Base-by-base conservation (phyloP, 2,888 invertebrate species). In the Rotaria macrura region DNA sequence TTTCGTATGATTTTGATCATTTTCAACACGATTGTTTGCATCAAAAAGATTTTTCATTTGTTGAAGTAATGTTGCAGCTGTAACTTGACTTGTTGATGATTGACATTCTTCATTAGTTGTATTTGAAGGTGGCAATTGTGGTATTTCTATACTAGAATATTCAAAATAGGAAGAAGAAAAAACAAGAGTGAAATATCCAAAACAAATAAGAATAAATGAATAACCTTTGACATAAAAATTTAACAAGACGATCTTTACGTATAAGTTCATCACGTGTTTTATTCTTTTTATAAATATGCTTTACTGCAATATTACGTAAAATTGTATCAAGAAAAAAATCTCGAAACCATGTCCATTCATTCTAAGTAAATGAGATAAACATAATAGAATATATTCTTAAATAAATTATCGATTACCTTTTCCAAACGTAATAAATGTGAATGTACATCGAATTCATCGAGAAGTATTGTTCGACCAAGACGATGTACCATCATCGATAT, bases 361-460 rank as follows among this genome's bases (percentile, higher is more conserved):
- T 40, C 79, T 79, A 79, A 43, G 43, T 17, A 25, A 79, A 79
- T n/a, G n/a, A n/a, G n/a, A n/a, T n/a, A n/a, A n/a, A n/a, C n/a
- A n/a, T n/a, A n/a, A n/a, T n/a, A n/a, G n/a, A n/a, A n/a, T n/a
- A n/a, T n/a, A n/a, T n/a, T n/a, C n/a, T n/a, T n/a, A n/a, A n/a
- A n/a, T n/a, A n/a, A n/a, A n/a, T n/a, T n/a, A n/a, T n/a, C n/a
- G n/a, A n/a, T 12, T 79, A 79, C 79, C 9, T 79, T 79, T 79
- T 79, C 79, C 25, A 79, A n/a, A 43, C 79, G 40, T 79, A 79
- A 79, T n/a, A 79, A 79, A 43, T 79, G 79, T 79, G 79, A 79
- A 84, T 84, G 54, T 34, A 84, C 54, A 84, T 84, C 54, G 17
- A 84, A 84, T 84, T 84, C 52, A 84, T 84, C 84, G 4, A 84